Evolutionary conservation across 2,888 invertebrate species (phyloP).

Genomic region (Lasius fuliginosus): DNA sequence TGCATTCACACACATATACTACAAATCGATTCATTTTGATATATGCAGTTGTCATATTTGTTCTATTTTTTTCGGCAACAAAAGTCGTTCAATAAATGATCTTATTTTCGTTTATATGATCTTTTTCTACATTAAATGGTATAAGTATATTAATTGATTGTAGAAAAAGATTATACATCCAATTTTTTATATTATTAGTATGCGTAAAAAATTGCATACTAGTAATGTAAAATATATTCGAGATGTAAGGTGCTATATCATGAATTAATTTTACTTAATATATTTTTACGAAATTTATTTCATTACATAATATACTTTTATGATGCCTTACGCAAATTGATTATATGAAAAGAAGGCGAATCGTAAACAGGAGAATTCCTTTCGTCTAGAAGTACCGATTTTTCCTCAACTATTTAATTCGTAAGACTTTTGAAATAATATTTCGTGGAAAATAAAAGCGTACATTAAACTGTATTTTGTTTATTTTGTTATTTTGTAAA

Average conservation of each 20-base stretch:
- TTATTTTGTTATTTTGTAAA: constrained; percentile 17
- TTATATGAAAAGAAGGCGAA: background rate
- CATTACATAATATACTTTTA: background rate
- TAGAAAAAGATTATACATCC: background rate
- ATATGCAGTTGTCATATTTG: background rate
- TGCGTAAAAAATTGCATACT: no score
- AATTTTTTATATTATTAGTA: background rate
- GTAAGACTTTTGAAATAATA: background rate
- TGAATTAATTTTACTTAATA: no score
- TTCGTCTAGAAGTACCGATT: background rate
- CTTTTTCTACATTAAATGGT: background rate
- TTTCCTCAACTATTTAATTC: background rate
- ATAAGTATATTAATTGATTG: background rate
- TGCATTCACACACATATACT: background rate
- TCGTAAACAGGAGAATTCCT: background rate
- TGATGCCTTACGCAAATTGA: background rate
- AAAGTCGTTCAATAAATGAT: background rate
- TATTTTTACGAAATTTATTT: background rate
- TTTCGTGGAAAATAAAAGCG: background rate
- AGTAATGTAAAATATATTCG: no score
- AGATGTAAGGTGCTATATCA: no score
- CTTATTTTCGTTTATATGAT: background rate
- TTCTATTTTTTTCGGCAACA: background rate
- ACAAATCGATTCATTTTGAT: background rate
- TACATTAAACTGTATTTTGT: background rate